Percentiles rank a stretch among this genome's conserved stretches.
Evolutionary conservation across 1,140 invertebrate species (phyloP).

Genomic region (Hyles euphorbiae): DNA sequence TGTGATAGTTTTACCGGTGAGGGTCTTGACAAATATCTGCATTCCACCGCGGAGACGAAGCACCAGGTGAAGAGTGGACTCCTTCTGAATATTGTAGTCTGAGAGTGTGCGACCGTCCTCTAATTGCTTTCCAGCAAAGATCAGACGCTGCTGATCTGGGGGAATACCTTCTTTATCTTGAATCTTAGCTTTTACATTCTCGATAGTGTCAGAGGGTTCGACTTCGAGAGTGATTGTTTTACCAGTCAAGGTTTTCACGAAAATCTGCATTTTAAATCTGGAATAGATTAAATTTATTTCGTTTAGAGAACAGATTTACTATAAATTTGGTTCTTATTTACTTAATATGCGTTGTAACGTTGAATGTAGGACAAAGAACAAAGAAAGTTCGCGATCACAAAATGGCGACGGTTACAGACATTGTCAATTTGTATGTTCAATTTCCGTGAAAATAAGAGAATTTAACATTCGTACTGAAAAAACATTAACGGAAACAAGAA

Average conservation of each 20-base stretch:
- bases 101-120: constrained; percentile 88
- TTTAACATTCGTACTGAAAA: no score
- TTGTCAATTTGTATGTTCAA: not conserved
- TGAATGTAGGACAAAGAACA: constrained; percentile 29
- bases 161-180: constrained; percentile 15
- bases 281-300: no score
- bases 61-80: constrained; percentile 87
- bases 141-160: constrained; percentile 16
- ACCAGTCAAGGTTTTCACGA: constrained; percentile 77
- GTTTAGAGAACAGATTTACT: constrained; percentile 11
- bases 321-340: constrained; percentile 18
- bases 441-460: no score
- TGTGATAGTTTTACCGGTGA: constrained; percentile 75
- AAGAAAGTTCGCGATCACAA: constrained; percentile 50
- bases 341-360: constrained; percentile 16
- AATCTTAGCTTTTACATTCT: constrained; percentile 15
- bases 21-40: constrained; percentile 76
- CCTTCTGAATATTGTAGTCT: constrained; percentile 82
- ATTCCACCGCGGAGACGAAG: constrained; percentile 84
- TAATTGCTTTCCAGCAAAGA: constrained; percentile 82
- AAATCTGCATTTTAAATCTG: constrained; percentile 29
- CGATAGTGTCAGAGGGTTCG: constrained; percentile 8
- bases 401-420: constrained; percentile 39
- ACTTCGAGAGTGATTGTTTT: constrained; percentile 19
- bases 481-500: not conserved